Base-by-base conservation (phyloP, 2,113 vertebrate species). In the Nothoprocta pentlandii region DNA sequence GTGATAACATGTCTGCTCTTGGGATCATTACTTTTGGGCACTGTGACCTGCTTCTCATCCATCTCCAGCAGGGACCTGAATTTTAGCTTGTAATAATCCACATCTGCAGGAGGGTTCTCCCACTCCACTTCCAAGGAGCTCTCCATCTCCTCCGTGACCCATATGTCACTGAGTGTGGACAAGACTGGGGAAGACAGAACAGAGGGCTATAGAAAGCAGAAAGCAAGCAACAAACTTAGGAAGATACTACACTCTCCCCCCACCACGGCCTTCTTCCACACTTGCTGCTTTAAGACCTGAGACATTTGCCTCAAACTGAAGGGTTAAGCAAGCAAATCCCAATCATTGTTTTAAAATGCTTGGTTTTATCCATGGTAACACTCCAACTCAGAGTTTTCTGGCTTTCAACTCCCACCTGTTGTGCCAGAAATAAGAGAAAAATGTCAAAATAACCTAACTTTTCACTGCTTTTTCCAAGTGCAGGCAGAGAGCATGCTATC, bases 61-160 rank as follows among this genome's bases (percentile, higher is more conserved):
- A 97, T 91, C 7, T 98, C 98, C 6, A 84, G 63, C 2, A 98
- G 94, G 66, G 97, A 97, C 9, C 93, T 97, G 77, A 98, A 98
- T 51, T 78, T 98, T 83, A 99, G 95, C 84, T 98, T 98, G 94
- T 98, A 99, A 92, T 98, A 98, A 95, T 99, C 98, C 71, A 99
- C 97, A 12, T 97, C 97, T 1, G 94, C 83, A 6, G 82, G 70
- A 2, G 98, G 98, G 84, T 99, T 99, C 96, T 98, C 96, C 98
- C 99, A 99, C 85, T 99, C 98, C 93, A 99, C 98, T 34, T 98
- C 97, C 36, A 99, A 98, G 3, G 98, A 98, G 77, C 96, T 96
- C 41, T 99, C 98, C 6, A 98, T 98, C 97, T 99, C 98, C 26
- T 98, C 98, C 2, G 98, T 96, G 92, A 99, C 98, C 96, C 96